Conservation (phyloP, 2,113 vertebrate genomes). For the Hydropotes inermis region DNA sequence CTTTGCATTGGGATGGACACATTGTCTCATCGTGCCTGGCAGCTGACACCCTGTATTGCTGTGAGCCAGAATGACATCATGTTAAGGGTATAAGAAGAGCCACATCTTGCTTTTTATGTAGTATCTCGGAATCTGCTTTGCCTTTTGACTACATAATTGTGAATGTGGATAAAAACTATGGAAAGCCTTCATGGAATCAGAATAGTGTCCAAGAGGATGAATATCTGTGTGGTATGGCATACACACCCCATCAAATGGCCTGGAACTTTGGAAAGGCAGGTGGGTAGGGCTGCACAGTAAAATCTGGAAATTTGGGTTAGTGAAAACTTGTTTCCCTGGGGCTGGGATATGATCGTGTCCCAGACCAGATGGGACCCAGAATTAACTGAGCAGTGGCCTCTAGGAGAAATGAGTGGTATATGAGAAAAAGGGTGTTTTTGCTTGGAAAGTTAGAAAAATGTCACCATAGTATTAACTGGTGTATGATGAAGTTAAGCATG, state of each 20-base stretch:
- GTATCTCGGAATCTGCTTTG: not conserved
- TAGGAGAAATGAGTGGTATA: not conserved
- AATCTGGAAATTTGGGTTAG: not conserved
- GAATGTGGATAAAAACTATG: not conserved
- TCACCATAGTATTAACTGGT: not conserved
- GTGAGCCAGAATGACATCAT: not conserved
- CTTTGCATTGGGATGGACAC: not conserved
- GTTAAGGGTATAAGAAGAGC: not conserved
- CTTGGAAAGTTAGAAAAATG: not conserved
- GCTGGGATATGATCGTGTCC: not conserved
- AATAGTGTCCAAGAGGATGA: not conserved
- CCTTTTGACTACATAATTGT: not conserved
- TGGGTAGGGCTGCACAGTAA: not conserved
- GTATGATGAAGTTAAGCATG: not conserved
- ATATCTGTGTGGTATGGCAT: not conserved
- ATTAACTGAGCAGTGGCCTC: not conserved
- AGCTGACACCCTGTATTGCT: not conserved
- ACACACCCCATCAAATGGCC: not conserved
- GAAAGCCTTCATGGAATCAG: not conserved
- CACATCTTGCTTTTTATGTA: not conserved
- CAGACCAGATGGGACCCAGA: not conserved
- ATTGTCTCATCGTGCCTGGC: not conserved
- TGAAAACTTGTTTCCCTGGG: not conserved
- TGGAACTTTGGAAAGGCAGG: not conserved
- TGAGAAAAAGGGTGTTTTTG: not conserved